These are phyloP conservation scores for Phoeniculus purpureus DNA, from an alignment of 2,797 vertebrate species.

Conservation along the genomic window DNA sequence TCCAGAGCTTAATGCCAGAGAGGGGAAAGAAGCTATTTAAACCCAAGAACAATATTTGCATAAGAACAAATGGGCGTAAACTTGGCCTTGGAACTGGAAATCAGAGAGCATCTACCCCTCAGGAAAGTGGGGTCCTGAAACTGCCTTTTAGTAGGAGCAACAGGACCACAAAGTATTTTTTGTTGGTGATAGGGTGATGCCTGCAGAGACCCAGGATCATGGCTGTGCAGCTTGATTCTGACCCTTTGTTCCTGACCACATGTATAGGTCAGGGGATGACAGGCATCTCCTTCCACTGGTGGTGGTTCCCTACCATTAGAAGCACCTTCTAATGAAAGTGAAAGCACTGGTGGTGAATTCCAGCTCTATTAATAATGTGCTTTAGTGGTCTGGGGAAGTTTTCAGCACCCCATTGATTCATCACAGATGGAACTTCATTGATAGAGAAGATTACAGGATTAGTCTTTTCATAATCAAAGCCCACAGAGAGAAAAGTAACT, in stretches of 20 bases:
- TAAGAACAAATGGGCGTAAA: constrained; percentile 65
- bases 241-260: accelerated
- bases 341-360: not conserved
- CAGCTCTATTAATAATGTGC: not conserved
- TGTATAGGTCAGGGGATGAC: accelerated
- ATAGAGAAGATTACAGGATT: not conserved
- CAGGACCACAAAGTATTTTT: not conserved
- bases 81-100: constrained; percentile 48
- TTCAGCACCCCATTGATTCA: not conserved
- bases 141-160: not conserved
- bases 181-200: not conserved
- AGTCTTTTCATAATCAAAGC: not conserved
- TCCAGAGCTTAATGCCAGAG: constrained; percentile 50
- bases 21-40: constrained; percentile 53
- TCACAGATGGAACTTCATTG: not conserved
- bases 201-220: not conserved
- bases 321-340: not conserved
- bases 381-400: not conserved
- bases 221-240: not conserved
- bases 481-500: not conserved
- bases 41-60: constrained; percentile 69
- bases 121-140: not conserved
- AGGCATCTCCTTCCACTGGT: not conserved
- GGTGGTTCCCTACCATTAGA: not conserved
- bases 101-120: not conserved